These are phyloP conservation scores for Peromyscus leucopus DNA, from an alignment of 2,113 vertebrate genomes.

Conservation along the genomic window DNA sequence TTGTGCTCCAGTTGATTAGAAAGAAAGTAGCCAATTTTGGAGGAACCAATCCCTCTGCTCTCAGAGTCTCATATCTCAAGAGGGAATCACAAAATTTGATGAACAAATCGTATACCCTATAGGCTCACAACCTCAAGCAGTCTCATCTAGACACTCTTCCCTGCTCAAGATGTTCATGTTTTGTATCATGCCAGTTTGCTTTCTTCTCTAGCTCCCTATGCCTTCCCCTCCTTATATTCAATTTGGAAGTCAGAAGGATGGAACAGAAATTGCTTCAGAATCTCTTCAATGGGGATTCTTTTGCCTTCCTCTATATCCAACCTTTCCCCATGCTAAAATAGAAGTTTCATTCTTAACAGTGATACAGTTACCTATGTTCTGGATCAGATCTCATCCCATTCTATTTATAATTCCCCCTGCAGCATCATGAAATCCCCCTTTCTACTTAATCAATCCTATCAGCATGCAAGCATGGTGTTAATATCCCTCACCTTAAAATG, in stretches of 20 bases:
- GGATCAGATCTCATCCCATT: background rate
- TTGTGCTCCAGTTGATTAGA: background rate
- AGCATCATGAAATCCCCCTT: background rate
- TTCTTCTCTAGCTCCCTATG: background rate
- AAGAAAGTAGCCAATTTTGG: background rate
- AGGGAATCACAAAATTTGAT: background rate
- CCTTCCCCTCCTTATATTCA: background rate
- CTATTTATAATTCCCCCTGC: background rate
- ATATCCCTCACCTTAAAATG: background rate
- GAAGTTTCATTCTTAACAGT: background rate
- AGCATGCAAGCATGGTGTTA: background rate
- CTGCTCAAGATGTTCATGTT: background rate
- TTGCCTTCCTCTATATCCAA: background rate
- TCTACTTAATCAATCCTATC: background rate
- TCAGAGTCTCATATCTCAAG: background rate
- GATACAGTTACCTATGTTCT: background rate
- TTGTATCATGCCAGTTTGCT: background rate
- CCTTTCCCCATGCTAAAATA: background rate
- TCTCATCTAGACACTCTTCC: background rate
- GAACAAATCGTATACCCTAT: background rate
- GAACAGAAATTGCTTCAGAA: background rate
- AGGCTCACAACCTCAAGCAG: background rate
- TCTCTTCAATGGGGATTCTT: background rate
- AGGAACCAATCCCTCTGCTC: background rate
- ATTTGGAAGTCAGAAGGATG: conserved; percentile 20